Conservation (phyloP, 2,113 vertebrate genomes). For the Phainopepla nitens region DNA sequence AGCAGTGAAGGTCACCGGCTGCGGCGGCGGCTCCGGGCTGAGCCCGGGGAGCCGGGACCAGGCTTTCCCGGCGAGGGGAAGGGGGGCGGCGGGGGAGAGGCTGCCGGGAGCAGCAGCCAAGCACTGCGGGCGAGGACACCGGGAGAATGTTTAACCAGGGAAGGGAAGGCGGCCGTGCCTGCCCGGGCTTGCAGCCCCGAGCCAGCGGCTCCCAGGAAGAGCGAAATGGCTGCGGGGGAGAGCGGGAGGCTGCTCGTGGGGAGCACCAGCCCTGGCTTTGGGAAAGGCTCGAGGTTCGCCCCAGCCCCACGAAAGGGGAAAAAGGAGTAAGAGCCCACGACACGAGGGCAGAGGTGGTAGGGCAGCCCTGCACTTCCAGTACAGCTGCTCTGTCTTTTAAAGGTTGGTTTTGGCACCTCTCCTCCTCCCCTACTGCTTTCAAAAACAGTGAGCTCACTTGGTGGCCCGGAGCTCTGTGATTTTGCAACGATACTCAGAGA, state of each 20-base stretch:
- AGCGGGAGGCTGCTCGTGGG: not conserved
- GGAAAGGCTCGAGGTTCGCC: not conserved
- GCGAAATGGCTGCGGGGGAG: not conserved
- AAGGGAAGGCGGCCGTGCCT: not conserved
- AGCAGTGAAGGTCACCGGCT: slow-evolving; percentile 8
- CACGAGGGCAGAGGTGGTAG: not conserved
- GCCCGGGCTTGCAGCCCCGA: not conserved
- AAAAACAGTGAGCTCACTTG: not conserved
- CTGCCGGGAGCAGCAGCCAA: slow-evolving; percentile 31
- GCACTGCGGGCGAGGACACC: not conserved
- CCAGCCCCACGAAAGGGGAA: not conserved
- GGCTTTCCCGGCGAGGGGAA: not conserved
- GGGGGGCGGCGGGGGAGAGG: not conserved
- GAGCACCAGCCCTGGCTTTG: not conserved
- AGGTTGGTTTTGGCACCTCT: slow-evolving; percentile 47
- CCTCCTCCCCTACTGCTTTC: slow-evolving; percentile 4
- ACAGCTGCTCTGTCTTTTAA: not conserved
- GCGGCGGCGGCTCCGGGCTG: slow-evolving; percentile 5
- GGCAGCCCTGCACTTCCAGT: not conserved
- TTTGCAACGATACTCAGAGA: not conserved
- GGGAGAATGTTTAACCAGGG: slow-evolving; percentile 3
- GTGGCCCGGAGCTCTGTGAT: not conserved
- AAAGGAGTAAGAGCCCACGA: not conserved
- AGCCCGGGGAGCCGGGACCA: not conserved
- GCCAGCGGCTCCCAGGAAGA: not conserved